Conservation (phyloP, 2,797 vertebrate species). For the Spondyliosoma cantharus region DNA sequence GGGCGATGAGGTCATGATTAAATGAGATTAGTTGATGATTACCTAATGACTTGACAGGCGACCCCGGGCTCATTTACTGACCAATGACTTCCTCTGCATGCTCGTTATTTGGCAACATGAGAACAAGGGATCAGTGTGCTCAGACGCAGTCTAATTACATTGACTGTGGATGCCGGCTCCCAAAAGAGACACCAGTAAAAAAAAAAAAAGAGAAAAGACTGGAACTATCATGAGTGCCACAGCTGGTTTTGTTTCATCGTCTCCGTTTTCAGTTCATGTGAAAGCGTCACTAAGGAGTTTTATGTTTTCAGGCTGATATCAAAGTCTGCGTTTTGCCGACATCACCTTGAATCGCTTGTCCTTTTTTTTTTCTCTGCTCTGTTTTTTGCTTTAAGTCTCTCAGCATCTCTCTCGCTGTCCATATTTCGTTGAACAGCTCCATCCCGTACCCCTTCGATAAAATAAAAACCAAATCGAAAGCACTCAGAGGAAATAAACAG, state of each 20-base stretch:
- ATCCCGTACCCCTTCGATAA: constrained; percentile 45
- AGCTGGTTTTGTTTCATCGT: neutral
- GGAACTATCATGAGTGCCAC: neutral
- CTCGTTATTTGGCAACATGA: constrained; percentile 68
- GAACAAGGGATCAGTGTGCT: constrained; percentile 75
- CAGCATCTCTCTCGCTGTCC: neutral
- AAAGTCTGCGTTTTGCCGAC: neutral
- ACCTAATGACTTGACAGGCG: constrained; percentile 79
- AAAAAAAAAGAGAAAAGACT: neutral
- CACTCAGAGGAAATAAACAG: constrained; percentile 71
- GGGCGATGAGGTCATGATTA: constrained; percentile 77
- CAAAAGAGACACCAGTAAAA: constrained; percentile 14
- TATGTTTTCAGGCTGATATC: neutral
- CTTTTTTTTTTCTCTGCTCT: neutral
- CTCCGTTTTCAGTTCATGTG: neutral
- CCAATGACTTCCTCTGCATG: constrained; percentile 75
- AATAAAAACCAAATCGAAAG: constrained; percentile 66
- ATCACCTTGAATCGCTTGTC: neutral
- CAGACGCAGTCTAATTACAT: constrained; percentile 49
- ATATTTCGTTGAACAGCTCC: constrained; percentile 18
- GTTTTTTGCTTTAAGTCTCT: neutral
- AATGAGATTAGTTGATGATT: constrained; percentile 83
- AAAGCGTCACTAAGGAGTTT: neutral
- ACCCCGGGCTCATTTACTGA: constrained; percentile 78
- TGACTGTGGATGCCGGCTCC: constrained; percentile 41